Conservation (phyloP, 2,797 vertebrate species). For the Garrulus glandarius region DNA sequence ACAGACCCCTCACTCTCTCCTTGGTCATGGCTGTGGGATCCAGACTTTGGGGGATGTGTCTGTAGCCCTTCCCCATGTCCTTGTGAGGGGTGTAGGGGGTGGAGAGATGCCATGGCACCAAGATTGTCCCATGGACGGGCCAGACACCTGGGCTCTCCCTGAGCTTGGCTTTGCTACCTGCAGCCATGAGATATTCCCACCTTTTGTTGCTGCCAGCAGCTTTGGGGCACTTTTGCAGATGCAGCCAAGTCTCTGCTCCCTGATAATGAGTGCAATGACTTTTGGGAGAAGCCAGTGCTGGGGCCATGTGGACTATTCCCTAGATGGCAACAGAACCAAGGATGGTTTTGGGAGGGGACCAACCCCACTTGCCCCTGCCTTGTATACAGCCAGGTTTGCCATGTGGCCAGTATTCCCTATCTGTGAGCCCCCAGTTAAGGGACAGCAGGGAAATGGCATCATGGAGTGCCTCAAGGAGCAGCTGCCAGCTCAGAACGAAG, state of each 20-base stretch:
- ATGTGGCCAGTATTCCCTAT: fast-evolving
- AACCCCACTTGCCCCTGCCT: neutral
- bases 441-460: neutral
- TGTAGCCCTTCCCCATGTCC: neutral
- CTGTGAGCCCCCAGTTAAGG: neutral
- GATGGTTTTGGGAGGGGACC: neutral
- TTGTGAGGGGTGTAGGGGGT: neutral
- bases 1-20: neutral
- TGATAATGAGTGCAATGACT: fast-evolving
- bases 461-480: fast-evolving
- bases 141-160: neutral
- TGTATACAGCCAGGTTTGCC: neutral
- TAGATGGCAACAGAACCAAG: neutral
- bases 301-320: neutral
- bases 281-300: neutral
- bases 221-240: neutral
- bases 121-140: neutral
- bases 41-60: neutral
- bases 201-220: neutral
- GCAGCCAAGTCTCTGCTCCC: neutral
- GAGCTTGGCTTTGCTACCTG: neutral
- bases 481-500: neutral
- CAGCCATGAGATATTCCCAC: neutral
- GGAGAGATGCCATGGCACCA: neutral
- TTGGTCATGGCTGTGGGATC: neutral